Percentiles rank a stretch among this genome's conserved stretches.
phyloP scores from a whole-genome alignment of 2,113 vertebrate species.

The Laticauda laticaudata region DNA sequence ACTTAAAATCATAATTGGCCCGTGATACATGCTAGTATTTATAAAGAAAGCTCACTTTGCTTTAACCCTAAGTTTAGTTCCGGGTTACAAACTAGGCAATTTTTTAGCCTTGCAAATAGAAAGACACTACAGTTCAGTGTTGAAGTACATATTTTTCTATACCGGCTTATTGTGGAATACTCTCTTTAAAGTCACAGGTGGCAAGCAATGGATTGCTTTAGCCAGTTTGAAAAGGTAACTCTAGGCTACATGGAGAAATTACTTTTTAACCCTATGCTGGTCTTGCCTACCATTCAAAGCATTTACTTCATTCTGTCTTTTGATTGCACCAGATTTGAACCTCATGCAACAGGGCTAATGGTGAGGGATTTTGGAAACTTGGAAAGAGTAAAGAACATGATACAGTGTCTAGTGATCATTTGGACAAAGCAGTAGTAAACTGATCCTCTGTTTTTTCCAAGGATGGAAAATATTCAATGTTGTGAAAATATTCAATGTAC shows the following conservation, averaged over 20 bases:
- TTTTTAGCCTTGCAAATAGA: not conserved
- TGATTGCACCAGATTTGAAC: not conserved
- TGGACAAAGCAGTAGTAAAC: not conserved
- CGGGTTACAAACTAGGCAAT: not conserved
- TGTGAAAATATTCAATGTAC: not conserved
- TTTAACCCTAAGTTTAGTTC: not conserved
- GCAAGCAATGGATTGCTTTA: not conserved
- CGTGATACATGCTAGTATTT: not conserved
- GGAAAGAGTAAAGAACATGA: not conserved
- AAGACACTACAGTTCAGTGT: not conserved
- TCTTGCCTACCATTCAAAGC: not conserved
- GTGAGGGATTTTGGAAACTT: not conserved
- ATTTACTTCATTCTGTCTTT: not conserved
- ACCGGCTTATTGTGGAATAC: not conserved
- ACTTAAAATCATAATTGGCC: not conserved
- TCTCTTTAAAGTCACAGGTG: not conserved
- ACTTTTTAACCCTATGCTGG: not conserved
- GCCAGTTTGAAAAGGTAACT: not conserved
- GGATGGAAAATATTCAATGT: not conserved
- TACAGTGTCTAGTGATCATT: not conserved
- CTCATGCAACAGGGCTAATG: not conserved
- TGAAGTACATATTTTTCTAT: not conserved
- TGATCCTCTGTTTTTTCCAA: not conserved
- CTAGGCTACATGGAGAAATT: not conserved
- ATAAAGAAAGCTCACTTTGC: not conserved